Evolutionary conservation across 1,140 invertebrate species (phyloP), one percentile per base, ranked within the genome.

Genomic region (Achroia grisella): DNA sequence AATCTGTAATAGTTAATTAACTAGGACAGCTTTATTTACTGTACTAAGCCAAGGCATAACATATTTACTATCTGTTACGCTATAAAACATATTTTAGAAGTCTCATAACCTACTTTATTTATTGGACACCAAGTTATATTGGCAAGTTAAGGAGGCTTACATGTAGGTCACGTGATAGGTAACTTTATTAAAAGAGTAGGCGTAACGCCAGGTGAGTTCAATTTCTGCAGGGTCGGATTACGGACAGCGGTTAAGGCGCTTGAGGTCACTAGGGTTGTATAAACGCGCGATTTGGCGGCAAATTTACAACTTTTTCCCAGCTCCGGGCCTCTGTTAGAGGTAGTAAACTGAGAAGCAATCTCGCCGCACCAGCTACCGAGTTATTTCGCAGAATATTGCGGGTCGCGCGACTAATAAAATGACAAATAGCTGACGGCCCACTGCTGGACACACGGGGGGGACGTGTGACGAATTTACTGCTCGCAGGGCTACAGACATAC

Each of bases 371-470:
- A 51, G 64, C 71, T 52, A 56, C 70, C 56, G 63, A 77, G 72
- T 80, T 80, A 83, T 79, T 80, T 74, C 66, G 59, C 69, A 71
- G 76, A 79, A 81, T 81, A 81, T 83, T 81, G 77, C 70, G 61
- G 63, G 62, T 48, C 66, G 65, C 65, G 71, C 69, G 66, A 73
- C 77, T 82, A 82, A 82, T 79, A 82, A 82, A 82, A 82, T 82
- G 78, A 82, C 75, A 79, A 79, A 79, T 82, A 73, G 71, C 54
- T 52, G 62, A 51, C 60, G 62, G 57, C 62, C 53, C 53, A 33
- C 33, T 33, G 17, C 9, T 35, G 45, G 49, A 50, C 60, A 56
- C 52, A 56, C 36, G 40, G 51, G 23, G 1, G 10, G 30, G 31
- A 9, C 32, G 41, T 10, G 8, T 12, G 41, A 12, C 32, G 14